phyloP scores from a whole-genome alignment of 64 coral and sea anemone species.

The Platygyra sinensis region DNA sequence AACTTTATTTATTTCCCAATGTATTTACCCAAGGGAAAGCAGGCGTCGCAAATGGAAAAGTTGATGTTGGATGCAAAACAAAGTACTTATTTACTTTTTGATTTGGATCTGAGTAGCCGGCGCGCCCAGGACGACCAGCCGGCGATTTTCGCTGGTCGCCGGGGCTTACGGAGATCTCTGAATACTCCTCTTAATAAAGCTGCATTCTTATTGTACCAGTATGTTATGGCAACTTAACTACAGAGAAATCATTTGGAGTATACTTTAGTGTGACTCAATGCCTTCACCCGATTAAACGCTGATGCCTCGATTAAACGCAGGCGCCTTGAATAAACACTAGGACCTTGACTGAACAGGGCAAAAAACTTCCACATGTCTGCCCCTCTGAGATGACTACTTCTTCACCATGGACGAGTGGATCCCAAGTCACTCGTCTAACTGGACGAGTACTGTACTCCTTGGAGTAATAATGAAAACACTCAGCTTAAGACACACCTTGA shows the following conservation, averaged over 20 bases:
- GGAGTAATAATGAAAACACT: constrained; percentile 29
- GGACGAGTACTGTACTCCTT: constrained; percentile 24
- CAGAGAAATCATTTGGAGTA: constrained; percentile 21
- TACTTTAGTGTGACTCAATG: constrained; percentile 17
- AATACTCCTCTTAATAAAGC: constrained; percentile 29
- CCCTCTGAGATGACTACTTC: constrained; percentile 15
- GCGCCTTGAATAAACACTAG: constrained; percentile 9
- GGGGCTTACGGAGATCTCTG: too few relatives aligned
- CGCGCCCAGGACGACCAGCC: too few relatives aligned
- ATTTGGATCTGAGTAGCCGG: too few relatives aligned
- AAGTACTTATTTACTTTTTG: too few relatives aligned
- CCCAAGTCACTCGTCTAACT: constrained; percentile 17
- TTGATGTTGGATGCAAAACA: too few relatives aligned
- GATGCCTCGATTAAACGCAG: constrained; percentile 16
- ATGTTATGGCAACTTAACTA: constrained; percentile 17
- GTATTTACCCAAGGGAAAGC: too few relatives aligned
- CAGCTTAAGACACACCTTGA: constrained; percentile 6
- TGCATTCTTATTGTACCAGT: constrained; percentile 21
- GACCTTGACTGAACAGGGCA: constrained; percentile 17
- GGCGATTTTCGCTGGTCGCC: too few relatives aligned
- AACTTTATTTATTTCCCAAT: too few relatives aligned
- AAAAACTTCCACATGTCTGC: constrained; percentile 27
- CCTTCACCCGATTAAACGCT: constrained; percentile 16
- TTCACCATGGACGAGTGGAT: constrained; percentile 20
- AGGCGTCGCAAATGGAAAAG: too few relatives aligned